Conservation (phyloP, 2,113 vertebrate genomes). For the Phylloscopus trochiloides region DNA sequence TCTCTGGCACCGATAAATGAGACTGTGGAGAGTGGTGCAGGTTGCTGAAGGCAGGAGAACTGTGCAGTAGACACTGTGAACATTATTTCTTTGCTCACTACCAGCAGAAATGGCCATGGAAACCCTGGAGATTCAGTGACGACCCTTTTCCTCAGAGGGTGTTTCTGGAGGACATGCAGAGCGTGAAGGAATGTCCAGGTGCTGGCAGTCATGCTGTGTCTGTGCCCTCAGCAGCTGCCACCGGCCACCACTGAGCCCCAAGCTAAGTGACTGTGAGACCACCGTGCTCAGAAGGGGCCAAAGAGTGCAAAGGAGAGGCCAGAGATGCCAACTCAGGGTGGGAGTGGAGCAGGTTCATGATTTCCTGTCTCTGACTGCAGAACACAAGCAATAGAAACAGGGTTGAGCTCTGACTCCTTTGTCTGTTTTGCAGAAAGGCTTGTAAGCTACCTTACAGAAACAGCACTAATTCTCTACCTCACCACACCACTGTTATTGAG, state of each 20-base stretch:
- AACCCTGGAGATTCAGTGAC: rapidly evolving
- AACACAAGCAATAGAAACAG: rapidly evolving
- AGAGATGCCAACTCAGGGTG: not conserved
- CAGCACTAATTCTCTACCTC: not conserved
- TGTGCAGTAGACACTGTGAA: rapidly evolving
- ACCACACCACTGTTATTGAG: not conserved
- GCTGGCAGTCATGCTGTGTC: rapidly evolving
- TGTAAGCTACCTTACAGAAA: not conserved
- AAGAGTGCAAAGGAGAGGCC: not conserved
- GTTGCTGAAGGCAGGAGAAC: not conserved
- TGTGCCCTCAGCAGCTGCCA: not conserved
- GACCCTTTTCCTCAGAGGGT: rapidly evolving
- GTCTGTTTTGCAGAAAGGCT: not conserved
- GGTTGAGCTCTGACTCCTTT: not conserved
- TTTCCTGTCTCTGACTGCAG: not conserved
- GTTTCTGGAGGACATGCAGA: not conserved
- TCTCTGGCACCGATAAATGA: not conserved
- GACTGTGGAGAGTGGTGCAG: not conserved
- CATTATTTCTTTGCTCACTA: not conserved
- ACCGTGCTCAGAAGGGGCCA: not conserved
- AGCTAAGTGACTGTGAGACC: rapidly evolving
- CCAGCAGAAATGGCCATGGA: rapidly evolving
- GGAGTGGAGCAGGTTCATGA: not conserved
- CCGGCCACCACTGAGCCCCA: rapidly evolving
- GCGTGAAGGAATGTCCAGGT: rapidly evolving